Conservation (phyloP, 2,888 invertebrate genomes). For the Orthosia gothica region DNA sequence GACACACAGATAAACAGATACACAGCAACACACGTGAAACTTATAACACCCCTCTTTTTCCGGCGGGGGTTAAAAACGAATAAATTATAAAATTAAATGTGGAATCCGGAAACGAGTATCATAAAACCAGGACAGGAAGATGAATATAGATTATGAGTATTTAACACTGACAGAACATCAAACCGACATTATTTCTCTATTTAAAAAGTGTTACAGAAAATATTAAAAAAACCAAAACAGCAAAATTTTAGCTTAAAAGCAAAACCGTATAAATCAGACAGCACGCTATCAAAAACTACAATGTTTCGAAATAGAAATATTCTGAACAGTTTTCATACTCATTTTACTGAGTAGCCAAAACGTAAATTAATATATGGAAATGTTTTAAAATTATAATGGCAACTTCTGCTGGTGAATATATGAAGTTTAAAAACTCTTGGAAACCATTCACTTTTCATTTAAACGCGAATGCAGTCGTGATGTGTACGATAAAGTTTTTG, state of each 20-base stretch:
- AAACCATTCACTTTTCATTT: constrained; percentile 61
- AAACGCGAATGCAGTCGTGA: constrained; percentile 44
- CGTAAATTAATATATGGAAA: constrained; percentile 56
- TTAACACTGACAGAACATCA: background rate
- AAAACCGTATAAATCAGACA: constrained; percentile 12
- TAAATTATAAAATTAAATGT: no score
- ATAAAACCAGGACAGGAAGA: background rate
- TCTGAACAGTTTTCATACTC: constrained; percentile 33
- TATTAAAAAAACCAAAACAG: background rate
- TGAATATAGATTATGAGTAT: background rate
- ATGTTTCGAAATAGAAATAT: constrained; percentile 28
- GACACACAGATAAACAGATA: no score
- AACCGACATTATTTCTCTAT: background rate
- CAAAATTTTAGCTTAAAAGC: background rate
- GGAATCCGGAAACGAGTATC: no score
- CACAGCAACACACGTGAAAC: no score
- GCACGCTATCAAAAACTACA: constrained; percentile 18
- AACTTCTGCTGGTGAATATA: constrained; percentile 45
- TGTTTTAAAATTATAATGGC: constrained; percentile 58
- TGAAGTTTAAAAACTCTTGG: constrained; percentile 63
- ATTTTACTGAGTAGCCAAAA: constrained; percentile 50
- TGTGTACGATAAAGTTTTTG: constrained; percentile 43
- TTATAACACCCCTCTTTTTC: no score
- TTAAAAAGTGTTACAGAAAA: background rate
- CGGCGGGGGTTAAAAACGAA: no score